Base-by-base conservation (phyloP, 1,140 invertebrate genomes). In the Maniola jurtina region DNA sequence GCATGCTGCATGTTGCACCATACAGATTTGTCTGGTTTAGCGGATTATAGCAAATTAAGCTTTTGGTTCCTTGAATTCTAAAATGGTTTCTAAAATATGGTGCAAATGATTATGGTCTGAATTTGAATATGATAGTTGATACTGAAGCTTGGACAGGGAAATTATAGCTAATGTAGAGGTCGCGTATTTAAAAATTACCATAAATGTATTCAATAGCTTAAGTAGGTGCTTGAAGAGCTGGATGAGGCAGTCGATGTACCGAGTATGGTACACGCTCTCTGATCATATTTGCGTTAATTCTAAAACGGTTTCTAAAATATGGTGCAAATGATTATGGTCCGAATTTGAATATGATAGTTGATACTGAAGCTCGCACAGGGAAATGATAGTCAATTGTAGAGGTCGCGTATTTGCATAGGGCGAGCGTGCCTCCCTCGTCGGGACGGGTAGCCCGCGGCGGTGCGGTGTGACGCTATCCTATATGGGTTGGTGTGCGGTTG, bases 401-500 rank as follows among this genome's bases (percentile, higher is more conserved):
- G 75, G 75, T 76, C 75, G 72, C 65, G 56, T 76, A 74, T 76
- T 76, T 76, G 70, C 65, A 76, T 76, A 76, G 70, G 75, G 75
- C 75, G 69, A 69, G 72, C 75, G 70, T 76, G 72, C 71, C 65
- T 63, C 66, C 56, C 62, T 64, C 61, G 54, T 62, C 56, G 64
- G 66, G 57, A 59, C 64, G 58, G 56, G 71, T 54, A 64, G 66
- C 66, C 71, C 36, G 61, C 71, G 71, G 65, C 69, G 57, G 62
- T 65, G 50, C 64, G 61, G 66, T 71, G 66, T 68, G 71, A 73
- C 52, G 68, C 59, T 70, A 67, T 69, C 71, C 69, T 76, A 68
- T 68, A 73, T 64, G 66, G 69, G 52, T 56, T 58, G 59, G 59
- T 5, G 60, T 35, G 25, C 40, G 75, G 59, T 64, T 61, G 59